These are phyloP conservation scores for Lerista edwardsae DNA, from an alignment of 2,797 vertebrate species.

Conservation along the genomic window DNA sequence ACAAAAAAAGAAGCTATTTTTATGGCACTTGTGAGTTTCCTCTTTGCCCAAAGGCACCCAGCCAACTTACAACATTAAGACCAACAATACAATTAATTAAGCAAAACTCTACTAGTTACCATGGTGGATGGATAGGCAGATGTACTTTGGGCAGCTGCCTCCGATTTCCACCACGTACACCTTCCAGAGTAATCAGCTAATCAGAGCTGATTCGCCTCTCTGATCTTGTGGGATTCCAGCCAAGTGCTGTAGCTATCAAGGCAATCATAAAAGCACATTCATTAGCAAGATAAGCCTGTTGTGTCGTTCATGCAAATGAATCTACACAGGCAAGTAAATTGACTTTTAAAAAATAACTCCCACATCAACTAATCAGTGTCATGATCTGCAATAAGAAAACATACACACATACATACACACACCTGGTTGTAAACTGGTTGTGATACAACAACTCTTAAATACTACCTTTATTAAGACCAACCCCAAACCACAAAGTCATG, in stretches of 20 bases:
- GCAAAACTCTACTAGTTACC: neutral
- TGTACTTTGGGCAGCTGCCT: conserved; percentile 11
- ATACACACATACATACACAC: neutral
- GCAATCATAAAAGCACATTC: neutral
- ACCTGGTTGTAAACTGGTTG: neutral
- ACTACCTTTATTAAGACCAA: too few relatives aligned
- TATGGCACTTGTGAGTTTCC: neutral
- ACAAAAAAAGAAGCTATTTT: neutral
- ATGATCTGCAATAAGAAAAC: neutral
- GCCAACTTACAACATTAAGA: neutral
- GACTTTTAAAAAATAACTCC: neutral
- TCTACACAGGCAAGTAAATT: conserved; percentile 9
- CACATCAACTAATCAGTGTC: neutral
- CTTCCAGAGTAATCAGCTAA: conserved; percentile 35
- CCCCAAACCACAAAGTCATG: too few relatives aligned
- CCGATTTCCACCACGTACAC: conserved; percentile 8
- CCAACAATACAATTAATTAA: neutral
- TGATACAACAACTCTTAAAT: neutral
- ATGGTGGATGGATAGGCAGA: neutral
- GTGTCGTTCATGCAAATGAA: conserved; percentile 11
- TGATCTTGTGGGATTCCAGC: conserved; percentile 19
- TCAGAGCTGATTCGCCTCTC: conserved; percentile 10
- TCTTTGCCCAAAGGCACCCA: neutral
- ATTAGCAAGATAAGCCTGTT: neutral
- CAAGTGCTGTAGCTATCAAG: conserved; percentile 20